Base-by-base conservation (phyloP, 2,888 invertebrate species). In the Tanytarsus gracilentus region DNA sequence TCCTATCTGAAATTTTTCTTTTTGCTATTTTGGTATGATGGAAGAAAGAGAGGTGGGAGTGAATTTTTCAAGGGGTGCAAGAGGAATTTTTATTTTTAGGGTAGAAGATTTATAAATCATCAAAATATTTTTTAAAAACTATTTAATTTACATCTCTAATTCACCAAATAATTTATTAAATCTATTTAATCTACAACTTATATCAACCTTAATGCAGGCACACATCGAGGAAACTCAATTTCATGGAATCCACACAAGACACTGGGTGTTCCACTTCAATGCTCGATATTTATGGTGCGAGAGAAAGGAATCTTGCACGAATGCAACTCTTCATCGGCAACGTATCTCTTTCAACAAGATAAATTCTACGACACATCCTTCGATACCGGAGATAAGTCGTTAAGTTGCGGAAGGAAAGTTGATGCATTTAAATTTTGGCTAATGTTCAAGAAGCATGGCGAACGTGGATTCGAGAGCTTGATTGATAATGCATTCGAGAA, bases 391-490 rank as follows among this genome's bases (percentile, higher is more conserved):
- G 88, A 90, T 67, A 94, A 93, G 73, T 90, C 91, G 75, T 79
- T 86, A 14, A 94, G 95, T 70, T 96, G 95, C 70, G 95, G 95
- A 0, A 79, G 95, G 26, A 94, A 94, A 78, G 88, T 90, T 59
- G 95, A 96, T 70, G 85, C 88, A 1, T 86, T 94, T 69, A 96
- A 96, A 72, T 77, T 95, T 5, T 96, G 95, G 94, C 72, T 92
- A 64, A 88, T 92, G 85, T 89, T 94, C 84, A 87, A 90, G 69
- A 87, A 89, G 0, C 77, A 87, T 0, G 88, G 89, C 0, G 79
- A 82, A 51, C 67, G 68, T 0, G 83, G 82, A 0, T 76, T 87
- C 1, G 75, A 75, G 50, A 65, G 68, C 0, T 74, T 84, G 1
- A 77, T 87, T 0, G 85, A 90, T 65, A 77, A 77, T 53, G 80